Evolutionary conservation across 2,113 vertebrate species (phyloP), one percentile per base, ranked within the genome.

Genomic region (Hyperoodon ampullatus): DNA sequence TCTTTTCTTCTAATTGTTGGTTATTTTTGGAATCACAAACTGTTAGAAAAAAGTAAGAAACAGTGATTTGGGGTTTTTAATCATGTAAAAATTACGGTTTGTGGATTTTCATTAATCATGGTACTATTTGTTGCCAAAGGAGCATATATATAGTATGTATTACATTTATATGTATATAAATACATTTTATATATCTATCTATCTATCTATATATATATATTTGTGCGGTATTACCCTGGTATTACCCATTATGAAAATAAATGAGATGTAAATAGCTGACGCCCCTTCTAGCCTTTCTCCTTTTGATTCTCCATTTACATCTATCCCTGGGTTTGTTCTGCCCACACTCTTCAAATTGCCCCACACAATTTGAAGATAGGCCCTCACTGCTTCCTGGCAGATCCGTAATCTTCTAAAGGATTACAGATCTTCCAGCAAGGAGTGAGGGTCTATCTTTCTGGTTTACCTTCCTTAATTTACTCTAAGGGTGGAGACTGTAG

Each of bases 21-120:
- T 88, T 95, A 77, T 68, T 95, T 94, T 91, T 83, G 11, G 95
- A 89, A 93, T 92, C 8, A 78, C 28, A 77, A 55, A 85, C 33
- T 83, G 10, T 71, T 91, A 84, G 82, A 66, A 82, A 84, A 94
- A 95, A 81, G 24, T n/a, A 58, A 90, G 9, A 66, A 39, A 33
- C 11, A 39, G 8, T 78, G 15, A 83, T 72, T 93, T 90, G 13
- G 60, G 33, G 7, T 82, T 94, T 94, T 72, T 58, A 72, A 77
- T 91, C 6, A 88, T 90, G 15, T 47, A 58, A 95, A 93, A 85
- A 82, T 86, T 58, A 66, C 0, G 28, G 13, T 53, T 74, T 82
- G 71, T 82, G 66, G 42, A 26, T 92, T 93, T 96, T 78, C 58
- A 72, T 77, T 86, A 50, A 65, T 88, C 58, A 71, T 26, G 12